Evolutionary conservation across 2,113 vertebrate species (phyloP).

Genomic region (Varanus salvator): DNA sequence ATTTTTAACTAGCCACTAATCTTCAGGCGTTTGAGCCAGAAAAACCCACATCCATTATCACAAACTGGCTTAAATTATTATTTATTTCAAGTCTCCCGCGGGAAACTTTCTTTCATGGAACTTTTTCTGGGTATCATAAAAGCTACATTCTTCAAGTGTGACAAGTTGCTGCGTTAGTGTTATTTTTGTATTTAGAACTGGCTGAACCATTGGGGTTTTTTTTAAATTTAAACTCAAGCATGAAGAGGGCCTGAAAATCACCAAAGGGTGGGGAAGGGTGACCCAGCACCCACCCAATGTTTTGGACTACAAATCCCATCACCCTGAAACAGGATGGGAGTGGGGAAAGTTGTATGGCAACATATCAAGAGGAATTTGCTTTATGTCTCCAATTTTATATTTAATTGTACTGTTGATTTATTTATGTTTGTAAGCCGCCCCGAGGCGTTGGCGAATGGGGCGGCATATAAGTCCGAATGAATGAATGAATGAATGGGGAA

Average conservation of each 20-base stretch:
- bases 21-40: slow-evolving; percentile 57
- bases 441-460: no score
- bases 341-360: background rate
- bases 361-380: background rate
- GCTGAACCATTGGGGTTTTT: background rate
- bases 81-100: slow-evolving; percentile 30
- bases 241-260: background rate
- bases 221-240: background rate
- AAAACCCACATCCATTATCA: slow-evolving; percentile 25
- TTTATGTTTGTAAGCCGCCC: no score
- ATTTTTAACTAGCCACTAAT: slow-evolving; percentile 69
- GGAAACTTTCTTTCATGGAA: background rate
- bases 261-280: background rate
- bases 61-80: slow-evolving; percentile 20
- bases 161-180: background rate
- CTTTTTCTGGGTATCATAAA: background rate
- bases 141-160: background rate
- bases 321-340: background rate
- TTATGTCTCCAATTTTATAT: no score
- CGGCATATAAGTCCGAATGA: no score
- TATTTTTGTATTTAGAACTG: background rate
- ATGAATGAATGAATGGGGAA: no score
- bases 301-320: no score
- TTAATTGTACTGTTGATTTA: no score
- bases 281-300: background rate